Evolutionary conservation across 1,140 invertebrate genomes (phyloP).

Genomic region (Kradibia gibbosae): DNA sequence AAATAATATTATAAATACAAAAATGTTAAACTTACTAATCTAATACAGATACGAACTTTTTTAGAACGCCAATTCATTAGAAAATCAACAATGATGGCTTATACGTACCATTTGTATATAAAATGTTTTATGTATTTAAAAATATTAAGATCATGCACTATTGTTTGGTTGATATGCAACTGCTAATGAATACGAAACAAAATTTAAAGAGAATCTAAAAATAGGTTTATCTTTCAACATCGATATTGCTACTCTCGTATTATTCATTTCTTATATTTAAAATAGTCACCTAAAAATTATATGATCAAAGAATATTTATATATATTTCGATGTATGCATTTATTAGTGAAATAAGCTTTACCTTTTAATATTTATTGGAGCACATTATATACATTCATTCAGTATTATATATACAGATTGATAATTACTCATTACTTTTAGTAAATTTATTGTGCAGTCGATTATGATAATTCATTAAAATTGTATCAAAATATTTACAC

Average conservation of each 20-base stretch:
- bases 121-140: too few species aligned
- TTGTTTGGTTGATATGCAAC: too few species aligned
- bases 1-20: too few species aligned
- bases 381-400: neutral
- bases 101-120: too few species aligned
- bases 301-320: neutral
- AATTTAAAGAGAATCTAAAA: too few species aligned
- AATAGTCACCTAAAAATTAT: neutral
- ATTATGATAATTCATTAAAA: too few species aligned
- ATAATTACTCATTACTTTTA: neutral
- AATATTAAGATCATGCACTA: too few species aligned
- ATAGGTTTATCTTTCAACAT: neutral
- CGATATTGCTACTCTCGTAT: neutral
- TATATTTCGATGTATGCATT: neutral
- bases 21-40: too few species aligned
- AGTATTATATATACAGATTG: neutral
- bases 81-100: too few species aligned
- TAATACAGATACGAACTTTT: neutral
- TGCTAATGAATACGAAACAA: too few species aligned
- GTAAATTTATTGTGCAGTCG: neutral
- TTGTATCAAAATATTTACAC: too few species aligned
- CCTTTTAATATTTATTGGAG: neutral
- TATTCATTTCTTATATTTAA: neutral
- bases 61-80: too few species aligned
- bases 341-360: neutral